These are phyloP conservation scores for Neoascia interrupta DNA, from an alignment of 2,888 invertebrate species.

Conservation along the genomic window DNA sequence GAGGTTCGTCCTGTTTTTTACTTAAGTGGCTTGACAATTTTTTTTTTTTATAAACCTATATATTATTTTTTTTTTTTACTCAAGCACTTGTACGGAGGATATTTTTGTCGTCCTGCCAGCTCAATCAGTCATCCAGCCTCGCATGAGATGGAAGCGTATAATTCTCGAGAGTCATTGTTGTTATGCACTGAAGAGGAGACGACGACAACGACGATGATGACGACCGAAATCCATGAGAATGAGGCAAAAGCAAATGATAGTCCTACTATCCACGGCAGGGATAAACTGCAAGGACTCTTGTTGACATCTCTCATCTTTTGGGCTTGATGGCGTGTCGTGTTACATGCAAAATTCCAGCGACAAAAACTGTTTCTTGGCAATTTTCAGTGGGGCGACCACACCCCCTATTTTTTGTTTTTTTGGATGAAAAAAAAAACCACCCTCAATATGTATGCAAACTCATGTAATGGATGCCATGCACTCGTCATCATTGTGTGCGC, in stretches of 20 bases:
- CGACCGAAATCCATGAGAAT: background rate
- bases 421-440: background rate
- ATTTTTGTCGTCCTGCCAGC: conserved; percentile 58
- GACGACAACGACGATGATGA: conserved; percentile 3
- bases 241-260: conserved; percentile 46
- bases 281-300: conserved; percentile 69
- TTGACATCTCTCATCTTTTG: conserved; percentile 69
- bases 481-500: conserved; percentile 67
- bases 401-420: no score
- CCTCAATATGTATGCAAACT: conserved; percentile 42
- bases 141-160: conserved; percentile 55
- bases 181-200: conserved; percentile 60
- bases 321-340: conserved; percentile 59
- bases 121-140: conserved; percentile 49
- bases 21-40: conserved; percentile 61
- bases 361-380: conserved; percentile 38
- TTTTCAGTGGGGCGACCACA: background rate
- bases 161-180: conserved; percentile 65
- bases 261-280: conserved; percentile 66
- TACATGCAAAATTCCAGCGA: conserved; percentile 24
- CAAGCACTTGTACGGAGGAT: conserved; percentile 51
- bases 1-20: conserved; percentile 49
- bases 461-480: conserved; percentile 67
- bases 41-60: no score
- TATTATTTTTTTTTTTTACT: no score